Conservation (phyloP, 2,888 invertebrate genomes). For the Dione vanillae region DNA sequence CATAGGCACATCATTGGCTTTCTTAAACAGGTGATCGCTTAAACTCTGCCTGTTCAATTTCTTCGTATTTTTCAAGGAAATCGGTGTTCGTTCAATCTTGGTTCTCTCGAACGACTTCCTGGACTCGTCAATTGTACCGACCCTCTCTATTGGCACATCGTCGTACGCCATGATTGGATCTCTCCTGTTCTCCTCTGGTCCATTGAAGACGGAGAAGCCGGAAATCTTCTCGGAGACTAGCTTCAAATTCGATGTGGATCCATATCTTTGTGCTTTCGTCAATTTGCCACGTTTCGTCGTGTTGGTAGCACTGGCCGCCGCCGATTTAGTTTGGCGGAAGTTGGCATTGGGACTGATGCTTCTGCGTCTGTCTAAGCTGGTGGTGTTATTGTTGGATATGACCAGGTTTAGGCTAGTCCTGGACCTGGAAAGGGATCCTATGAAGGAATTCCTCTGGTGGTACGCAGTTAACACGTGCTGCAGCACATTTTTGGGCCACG, state of each 20-base stretch:
- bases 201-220: slow-evolving; percentile 72
- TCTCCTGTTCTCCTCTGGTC: slow-evolving; percentile 56
- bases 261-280: slow-evolving; percentile 65
- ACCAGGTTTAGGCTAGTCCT: slow-evolving; percentile 80
- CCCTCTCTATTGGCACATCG: slow-evolving; percentile 41
- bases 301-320: slow-evolving; percentile 58
- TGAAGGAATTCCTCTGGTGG: slow-evolving; percentile 75
- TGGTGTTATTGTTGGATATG: slow-evolving; percentile 64
- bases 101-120: slow-evolving; percentile 51
- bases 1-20: slow-evolving; percentile 40
- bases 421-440: slow-evolving; percentile 83
- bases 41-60: slow-evolving; percentile 67
- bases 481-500: slow-evolving; percentile 77
- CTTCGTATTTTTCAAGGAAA: slow-evolving; percentile 41
- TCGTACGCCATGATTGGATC: slow-evolving; percentile 78
- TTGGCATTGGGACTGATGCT: slow-evolving; percentile 64
- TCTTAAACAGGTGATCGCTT: slow-evolving; percentile 64
- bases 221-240: slow-evolving; percentile 76
- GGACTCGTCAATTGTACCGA: slow-evolving; percentile 54
- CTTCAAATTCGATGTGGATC: slow-evolving; percentile 73
- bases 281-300: slow-evolving; percentile 66
- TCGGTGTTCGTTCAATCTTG: slow-evolving; percentile 46
- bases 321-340: slow-evolving; percentile 60
- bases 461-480: slow-evolving; percentile 71
- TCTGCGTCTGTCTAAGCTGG: slow-evolving; percentile 64